Percentiles rank a stretch among this genome's conserved stretches.
phyloP scores from a whole-genome alignment of 1,140 invertebrate species.

The Nasonia longicornis region DNA sequence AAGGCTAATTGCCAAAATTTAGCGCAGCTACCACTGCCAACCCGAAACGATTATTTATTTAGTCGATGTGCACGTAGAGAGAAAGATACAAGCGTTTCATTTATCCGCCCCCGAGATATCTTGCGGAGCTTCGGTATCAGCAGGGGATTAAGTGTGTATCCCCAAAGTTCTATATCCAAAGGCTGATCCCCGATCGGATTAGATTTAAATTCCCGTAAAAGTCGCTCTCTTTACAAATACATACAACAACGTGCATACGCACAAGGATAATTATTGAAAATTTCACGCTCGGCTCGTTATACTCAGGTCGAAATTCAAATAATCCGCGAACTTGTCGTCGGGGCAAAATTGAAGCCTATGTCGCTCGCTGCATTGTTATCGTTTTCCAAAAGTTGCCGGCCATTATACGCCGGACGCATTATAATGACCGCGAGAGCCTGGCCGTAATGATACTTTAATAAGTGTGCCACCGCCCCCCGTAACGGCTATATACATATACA shows the following conservation, averaged over 20 bases:
- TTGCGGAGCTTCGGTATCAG: no score
- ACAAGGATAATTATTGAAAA: not conserved
- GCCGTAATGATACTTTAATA: slow-evolving; percentile 26
- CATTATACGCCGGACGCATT: not conserved
- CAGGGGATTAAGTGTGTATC: no score
- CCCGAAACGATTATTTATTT: not conserved
- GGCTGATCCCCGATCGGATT: slow-evolving; percentile 6
- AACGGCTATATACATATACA: not conserved
- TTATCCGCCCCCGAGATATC: no score
- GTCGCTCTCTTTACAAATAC: no score
- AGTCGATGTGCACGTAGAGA: no score
- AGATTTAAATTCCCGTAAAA: not conserved
- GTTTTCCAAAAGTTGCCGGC: slow-evolving; percentile 5
- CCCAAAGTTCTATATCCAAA: no score
- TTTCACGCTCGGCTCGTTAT: no score
- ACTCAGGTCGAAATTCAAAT: not conserved
- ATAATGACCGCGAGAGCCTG: not conserved
- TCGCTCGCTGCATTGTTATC: not conserved
- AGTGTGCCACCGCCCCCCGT: not conserved
- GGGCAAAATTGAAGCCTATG: not conserved
- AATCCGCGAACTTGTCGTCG: not conserved
- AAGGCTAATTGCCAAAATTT: not conserved
- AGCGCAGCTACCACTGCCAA: not conserved
- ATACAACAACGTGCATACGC: no score
- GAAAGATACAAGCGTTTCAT: no score